Conservation (phyloP, 1,140 invertebrate species). For the Caenorhabditis inopinata region DNA sequence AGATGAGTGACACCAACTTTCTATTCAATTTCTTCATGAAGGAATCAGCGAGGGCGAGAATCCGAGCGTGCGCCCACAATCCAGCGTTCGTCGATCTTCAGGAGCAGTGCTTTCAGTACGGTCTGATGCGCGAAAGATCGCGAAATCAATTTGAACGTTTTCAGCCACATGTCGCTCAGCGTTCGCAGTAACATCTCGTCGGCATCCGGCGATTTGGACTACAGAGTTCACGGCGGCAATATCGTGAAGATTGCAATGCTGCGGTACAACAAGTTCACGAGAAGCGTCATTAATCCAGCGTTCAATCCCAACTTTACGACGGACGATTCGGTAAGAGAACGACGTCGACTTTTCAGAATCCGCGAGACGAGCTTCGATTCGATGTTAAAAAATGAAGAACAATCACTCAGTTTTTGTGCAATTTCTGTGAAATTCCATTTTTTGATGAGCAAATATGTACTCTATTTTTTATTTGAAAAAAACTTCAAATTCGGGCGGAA, state of each 20-base stretch:
- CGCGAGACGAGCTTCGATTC: too few species aligned
- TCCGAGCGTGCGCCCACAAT: constrained; percentile 57
- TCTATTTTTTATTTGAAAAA: too few species aligned
- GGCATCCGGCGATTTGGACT: constrained; percentile 55
- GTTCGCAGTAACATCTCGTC: constrained; percentile 9
- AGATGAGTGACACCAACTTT: constrained; percentile 49
- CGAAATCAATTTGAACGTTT: background rate
- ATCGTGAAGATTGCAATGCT: constrained; percentile 54
- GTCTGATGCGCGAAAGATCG: too few species aligned
- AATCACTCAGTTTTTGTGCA: too few species aligned
- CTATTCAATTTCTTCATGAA: constrained; percentile 50
- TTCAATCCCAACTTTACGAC: background rate
- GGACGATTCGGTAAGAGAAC: background rate
- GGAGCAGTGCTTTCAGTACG: constrained; percentile 35
- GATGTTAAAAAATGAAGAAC: too few species aligned
- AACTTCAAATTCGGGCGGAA: too few species aligned
- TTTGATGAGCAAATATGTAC: too few species aligned
- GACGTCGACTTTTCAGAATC: too few species aligned
- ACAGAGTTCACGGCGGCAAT: constrained; percentile 57
- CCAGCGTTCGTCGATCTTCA: constrained; percentile 51
- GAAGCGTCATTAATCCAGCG: constrained; percentile 55
- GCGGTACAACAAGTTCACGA: constrained; percentile 59
- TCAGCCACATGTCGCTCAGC: background rate
- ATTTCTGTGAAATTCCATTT: too few species aligned
- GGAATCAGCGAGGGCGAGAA: constrained; percentile 40